Base-by-base conservation (phyloP, 2,113 vertebrate species). In the Perccottus glenii region DNA sequence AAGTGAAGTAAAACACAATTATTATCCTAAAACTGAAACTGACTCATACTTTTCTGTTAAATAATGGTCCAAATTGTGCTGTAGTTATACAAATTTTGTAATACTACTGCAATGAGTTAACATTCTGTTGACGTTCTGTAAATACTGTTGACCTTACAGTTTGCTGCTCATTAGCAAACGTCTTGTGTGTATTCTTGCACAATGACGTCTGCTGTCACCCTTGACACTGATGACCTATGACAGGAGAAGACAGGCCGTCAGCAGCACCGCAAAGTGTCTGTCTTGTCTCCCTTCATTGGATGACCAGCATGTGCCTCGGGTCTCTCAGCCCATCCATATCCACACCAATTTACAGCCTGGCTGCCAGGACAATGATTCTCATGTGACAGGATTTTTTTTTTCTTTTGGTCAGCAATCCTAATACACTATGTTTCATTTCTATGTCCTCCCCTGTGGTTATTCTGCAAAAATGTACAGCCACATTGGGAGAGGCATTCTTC, bases 231-330 rank as follows among this genome's bases (percentile, higher is more conserved):
- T 68, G 75, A 87, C 69, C 77, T 67, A 15, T 69, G 81, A 85
- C 77, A 70, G 83, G 57, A 72, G 67, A 76, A 64, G 84, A 82
- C 75, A 67, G 70, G 48, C 78, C 87, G 87, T 88, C 88, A 86
- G 83, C 84, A 27, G 72, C 79, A 72, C 68, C 32, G 55, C 75
- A 36, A 35, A 64, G 69, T 75, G 58, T 80, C 78, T 72, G 60
- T 49, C 68, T 65, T 48, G 59, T 77, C 87, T 77, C 19, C 44
- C 42, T 60, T 80, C 63, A 66, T 40, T 67, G 81, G 80, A 87
- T 62, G 85, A 80, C 75, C 83, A 82, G 60, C 90, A 85, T 85
- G 85, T 81, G 85, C 80, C 84, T 81, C 53, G 68, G 85, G 81
- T 88, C 85, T 78, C 64, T 61, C 76, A 78, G 75, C 80, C 67